phyloP scores from a whole-genome alignment of 1,140 invertebrate genomes.

The Solenopsis fugax region DNA sequence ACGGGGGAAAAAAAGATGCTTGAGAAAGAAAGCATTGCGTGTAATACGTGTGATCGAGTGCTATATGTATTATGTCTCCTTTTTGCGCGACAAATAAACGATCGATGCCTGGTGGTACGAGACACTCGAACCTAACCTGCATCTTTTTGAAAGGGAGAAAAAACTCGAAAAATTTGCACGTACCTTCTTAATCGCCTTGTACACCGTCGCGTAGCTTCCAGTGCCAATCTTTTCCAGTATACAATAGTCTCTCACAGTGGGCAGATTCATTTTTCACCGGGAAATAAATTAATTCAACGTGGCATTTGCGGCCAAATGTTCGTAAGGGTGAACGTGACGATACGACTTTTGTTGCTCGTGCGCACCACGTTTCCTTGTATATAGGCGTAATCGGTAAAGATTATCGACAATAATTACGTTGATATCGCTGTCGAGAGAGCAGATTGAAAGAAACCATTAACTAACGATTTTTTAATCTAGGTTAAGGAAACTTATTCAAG shows the following conservation, averaged over 20 bases:
- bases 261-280: conserved; percentile 81
- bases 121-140: not conserved
- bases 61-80: not conserved
- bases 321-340: conserved; percentile 41
- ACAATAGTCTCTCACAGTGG: conserved; percentile 90
- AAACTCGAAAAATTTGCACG: conserved; percentile 60
- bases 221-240: conserved; percentile 92
- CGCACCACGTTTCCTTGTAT: not conserved
- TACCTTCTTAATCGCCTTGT: conserved; percentile 94
- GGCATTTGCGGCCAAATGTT: conserved; percentile 47
- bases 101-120: too few relatives aligned
- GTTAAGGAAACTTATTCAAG: not conserved
- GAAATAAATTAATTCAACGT: conserved; percentile 28
- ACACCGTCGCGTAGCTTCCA: conserved; percentile 96
- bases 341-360: conserved; percentile 6
- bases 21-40: not conserved
- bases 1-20: not conserved
- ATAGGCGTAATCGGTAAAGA: conserved; percentile 38
- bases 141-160: not conserved
- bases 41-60: too few relatives aligned
- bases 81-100: not conserved
- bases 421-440: not conserved
- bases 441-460: not conserved
- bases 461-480: conserved; percentile 5
- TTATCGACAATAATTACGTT: not conserved